phyloP scores from a whole-genome alignment of 2,113 vertebrate genomes.

The Pan paniscus region DNA sequence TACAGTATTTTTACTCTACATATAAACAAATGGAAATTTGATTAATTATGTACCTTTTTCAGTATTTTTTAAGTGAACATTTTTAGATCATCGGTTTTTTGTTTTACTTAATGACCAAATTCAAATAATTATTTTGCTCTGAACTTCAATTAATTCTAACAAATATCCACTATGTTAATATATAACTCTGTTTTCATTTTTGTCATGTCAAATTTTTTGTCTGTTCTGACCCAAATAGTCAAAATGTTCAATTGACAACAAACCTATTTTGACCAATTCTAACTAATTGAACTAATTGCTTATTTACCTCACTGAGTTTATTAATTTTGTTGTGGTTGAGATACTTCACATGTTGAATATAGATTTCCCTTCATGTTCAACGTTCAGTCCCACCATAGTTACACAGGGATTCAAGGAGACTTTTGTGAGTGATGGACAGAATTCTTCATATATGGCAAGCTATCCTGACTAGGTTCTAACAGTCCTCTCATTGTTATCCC shows the following conservation, averaged over 20 bases:
- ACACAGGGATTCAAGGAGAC: background rate
- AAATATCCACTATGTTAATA: background rate
- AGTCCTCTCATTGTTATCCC: background rate
- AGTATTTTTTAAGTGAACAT: background rate
- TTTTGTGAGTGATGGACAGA: background rate
- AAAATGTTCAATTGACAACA: background rate
- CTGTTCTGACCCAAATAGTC: background rate
- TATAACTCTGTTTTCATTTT: background rate
- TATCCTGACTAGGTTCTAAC: background rate
- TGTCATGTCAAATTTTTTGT: background rate
- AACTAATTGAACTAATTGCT: background rate
- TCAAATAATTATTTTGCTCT: slow-evolving; percentile 11
- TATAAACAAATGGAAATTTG: background rate
- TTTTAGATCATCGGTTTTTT: background rate
- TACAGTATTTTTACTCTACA: background rate
- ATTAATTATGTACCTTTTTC: background rate
- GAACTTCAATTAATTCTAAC: background rate
- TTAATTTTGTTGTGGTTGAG: background rate
- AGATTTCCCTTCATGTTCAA: background rate
- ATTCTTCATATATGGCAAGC: background rate
- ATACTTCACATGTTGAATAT: background rate
- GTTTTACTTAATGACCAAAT: background rate
- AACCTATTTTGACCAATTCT: background rate
- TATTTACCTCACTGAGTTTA: background rate
- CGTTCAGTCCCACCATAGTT: background rate